Base-by-base conservation (phyloP, 1,140 invertebrate genomes). In the Latrodectus geometricus region DNA sequence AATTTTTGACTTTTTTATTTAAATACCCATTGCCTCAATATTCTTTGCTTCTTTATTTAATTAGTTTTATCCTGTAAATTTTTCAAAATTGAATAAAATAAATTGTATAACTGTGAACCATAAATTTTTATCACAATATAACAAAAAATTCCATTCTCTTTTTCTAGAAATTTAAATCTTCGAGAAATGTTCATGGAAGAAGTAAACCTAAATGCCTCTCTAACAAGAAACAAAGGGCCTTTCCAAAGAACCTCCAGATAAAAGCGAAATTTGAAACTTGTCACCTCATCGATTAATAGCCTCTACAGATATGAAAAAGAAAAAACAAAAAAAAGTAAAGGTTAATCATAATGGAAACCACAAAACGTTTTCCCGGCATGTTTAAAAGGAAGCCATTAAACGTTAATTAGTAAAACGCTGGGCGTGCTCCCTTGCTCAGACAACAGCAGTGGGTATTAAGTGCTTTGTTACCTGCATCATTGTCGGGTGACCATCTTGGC, bases 391-490 rank as follows among this genome's bases (percentile, higher is more conserved):
- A 83, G 82, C 82, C 72, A 84, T 84, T 84, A 84, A 70, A 84
- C 17, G 74, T 84, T 84, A 84, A 84, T 84, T 84, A 84, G 82
- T 76, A 84, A 84, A 84, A 84, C 73, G 82, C 56, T 84, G 82
- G 82, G 82, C 82, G 82, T 76, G 61, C 82, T 73, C 14, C 12
- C 12, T 4, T 14, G 48, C 8, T 4, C 70, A 35, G 12, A 48
- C 23, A 48, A 70, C 12, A 50, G 49, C 23, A 14, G 52, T 52
- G 61, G 14, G 70, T 84, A 83, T 83, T 83, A 83, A 83, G 80
- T 76, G 82, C 82, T 84, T 84, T 84, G 82, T 84, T 83, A 50
- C 52, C 70, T 73, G 80, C 54, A 72, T 83, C 82, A 84, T 84
- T 84, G 82, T 84, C 49, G 73, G 50, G 12, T 54, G 73, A 61